Percentiles rank a stretch among this genome's conserved stretches.
Evolutionary conservation across 2,888 invertebrate genomes (phyloP).

Genomic region (Callyntrura guangdongensis): DNA sequence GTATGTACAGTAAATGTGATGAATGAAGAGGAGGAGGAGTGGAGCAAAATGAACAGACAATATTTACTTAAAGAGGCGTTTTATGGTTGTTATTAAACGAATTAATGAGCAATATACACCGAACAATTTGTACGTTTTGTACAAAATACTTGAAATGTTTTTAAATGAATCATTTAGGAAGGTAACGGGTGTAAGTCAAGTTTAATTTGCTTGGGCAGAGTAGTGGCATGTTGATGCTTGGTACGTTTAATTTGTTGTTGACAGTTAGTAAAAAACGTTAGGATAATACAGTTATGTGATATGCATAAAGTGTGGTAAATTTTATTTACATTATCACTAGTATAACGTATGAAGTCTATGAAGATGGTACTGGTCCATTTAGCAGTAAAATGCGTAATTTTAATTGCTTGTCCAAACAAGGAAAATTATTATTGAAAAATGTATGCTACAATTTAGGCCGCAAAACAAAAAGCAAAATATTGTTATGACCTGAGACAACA

Average conservation of each 20-base stretch:
- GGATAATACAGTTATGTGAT: neutral
- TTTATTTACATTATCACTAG: neutral
- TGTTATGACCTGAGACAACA: slow-evolving; percentile 24
- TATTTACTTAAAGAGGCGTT: slow-evolving; percentile 56
- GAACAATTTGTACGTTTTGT: neutral
- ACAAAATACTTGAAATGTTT: neutral
- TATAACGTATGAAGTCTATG: neutral
- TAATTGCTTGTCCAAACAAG: neutral
- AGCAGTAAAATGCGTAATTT: neutral
- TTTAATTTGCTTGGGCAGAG: neutral
- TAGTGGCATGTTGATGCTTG: neutral
- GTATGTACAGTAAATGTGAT: neutral
- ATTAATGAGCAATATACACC: neutral
- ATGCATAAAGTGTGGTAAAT: neutral
- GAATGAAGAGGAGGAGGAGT: neutral
- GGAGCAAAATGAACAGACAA: neutral
- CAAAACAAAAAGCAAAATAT: neutral
- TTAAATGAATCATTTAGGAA: neutral
- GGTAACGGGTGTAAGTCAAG: neutral
- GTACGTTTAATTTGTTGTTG: neutral
- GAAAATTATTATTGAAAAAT: neutral
- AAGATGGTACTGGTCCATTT: slow-evolving; percentile 4
- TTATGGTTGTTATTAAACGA: slow-evolving; percentile 8
- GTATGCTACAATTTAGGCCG: neutral
- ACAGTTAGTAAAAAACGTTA: neutral